A percentile compares a stretch with the other conserved stretches of the same genome.
Evolutionary conservation across 1,140 invertebrate species (phyloP).

Genomic region (fruit fly (Drosophila melanogaster)): Release_6_plus_ISO1_MT NC_004354.4:21780501-21781000

Average conservation of each 20-base stretch:
- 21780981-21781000: slow-evolving; percentile 5
- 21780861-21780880: slow-evolving; percentile 24
- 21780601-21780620: not conserved
- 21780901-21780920: slow-evolving; percentile 22
- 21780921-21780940: slow-evolving; percentile 14
- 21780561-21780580: not conserved
- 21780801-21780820: slow-evolving; percentile 16
- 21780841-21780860: slow-evolving; percentile 23
- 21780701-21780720: no score
- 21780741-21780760: not conserved
- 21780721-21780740: slow-evolving; percentile 19
- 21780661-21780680: slow-evolving; percentile 9
- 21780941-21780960: slow-evolving; percentile 3
- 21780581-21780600: not conserved
- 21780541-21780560: not conserved
- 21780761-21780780: slow-evolving; percentile 22
- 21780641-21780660: not conserved
- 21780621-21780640: not conserved
- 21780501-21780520: not conserved
- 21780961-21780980: slow-evolving; percentile 3
- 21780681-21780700: slow-evolving; percentile 23
- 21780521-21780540: not conserved
- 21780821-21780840: slow-evolving; percentile 21
- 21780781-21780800: slow-evolving; percentile 24
- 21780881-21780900: slow-evolving; percentile 19